A percentile compares a stretch with the other conserved stretches of the same genome.
Conservation (phyloP, 2,113 vertebrate genomes). For the Nesospiza acunhae region DNA sequence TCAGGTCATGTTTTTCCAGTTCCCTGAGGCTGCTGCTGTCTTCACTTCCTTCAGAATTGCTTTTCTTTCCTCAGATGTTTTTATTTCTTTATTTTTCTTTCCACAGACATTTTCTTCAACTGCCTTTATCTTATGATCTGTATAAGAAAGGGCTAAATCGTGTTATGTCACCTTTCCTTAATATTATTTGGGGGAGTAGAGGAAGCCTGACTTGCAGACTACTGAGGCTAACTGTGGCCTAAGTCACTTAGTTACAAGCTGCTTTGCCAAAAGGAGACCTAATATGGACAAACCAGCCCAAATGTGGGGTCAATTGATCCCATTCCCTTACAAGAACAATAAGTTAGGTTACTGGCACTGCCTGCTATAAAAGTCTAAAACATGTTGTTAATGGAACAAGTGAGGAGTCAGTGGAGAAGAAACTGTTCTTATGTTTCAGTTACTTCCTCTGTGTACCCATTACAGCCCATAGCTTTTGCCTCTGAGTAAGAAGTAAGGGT, state of each 20-base stretch:
- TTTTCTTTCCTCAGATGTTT: not conserved
- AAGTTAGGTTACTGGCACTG: not conserved
- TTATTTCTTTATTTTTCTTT: not conserved
- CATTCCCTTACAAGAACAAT: not conserved
- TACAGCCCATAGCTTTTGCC: not conserved
- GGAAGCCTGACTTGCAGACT: not conserved
- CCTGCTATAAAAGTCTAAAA: not conserved
- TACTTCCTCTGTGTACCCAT: not conserved
- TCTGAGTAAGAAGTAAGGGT: not conserved
- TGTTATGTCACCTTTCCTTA: not conserved
- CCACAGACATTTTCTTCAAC: not conserved
- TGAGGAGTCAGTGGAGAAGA: not conserved
- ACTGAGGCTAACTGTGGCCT: not conserved
- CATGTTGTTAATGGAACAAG: not conserved
- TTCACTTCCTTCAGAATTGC: not conserved
- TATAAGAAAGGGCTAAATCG: not conserved
- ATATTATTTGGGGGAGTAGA: not conserved
- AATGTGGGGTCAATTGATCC: not conserved
- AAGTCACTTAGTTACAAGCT: not conserved
- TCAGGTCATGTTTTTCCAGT: not conserved
- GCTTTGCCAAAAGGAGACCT: not conserved
- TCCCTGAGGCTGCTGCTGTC: not conserved
- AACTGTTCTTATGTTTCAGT: not conserved
- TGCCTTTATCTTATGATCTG: not conserved
- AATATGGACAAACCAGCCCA: not conserved